Evolutionary conservation across 1,140 invertebrate species (phyloP), one percentile per base, ranked within the genome.

Genomic region (roundworm (Caenorhabditis elegans)): DNA sequence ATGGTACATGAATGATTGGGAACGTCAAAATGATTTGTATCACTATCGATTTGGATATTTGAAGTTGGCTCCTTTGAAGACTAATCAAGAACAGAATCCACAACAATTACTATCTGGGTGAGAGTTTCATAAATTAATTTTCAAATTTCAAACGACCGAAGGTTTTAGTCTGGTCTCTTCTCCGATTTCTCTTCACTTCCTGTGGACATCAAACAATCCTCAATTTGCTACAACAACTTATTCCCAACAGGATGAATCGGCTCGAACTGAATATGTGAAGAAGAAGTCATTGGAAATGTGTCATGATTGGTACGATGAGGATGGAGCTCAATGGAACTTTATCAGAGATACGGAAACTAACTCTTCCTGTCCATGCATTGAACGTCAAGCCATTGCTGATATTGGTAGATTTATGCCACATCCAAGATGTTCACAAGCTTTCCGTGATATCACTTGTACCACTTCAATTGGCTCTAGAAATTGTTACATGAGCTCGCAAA

Each of bases 381-480:
- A 90, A 79, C 78, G 55, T 28, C 88, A 89, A 76, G 88, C 88
- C 3, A 84, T 86, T 77, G 83, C 84, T 36, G 88, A 89, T 79
- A 47, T 89, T 22, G 88, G 88, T n/a, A 70, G 88, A n/a, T 89
- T 90, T 75, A 89, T 89, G 88, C 88, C 88, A 3, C 88, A 89
- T 88, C 88, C 88, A 31, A 83, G 88, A 24, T 89, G 88, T 78
- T 90, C 89, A 22, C 88, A 89, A 77, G 84, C 77, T 26, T 89
- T 89, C 87, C 85, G 88, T 76, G 89, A 89, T 65, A 86, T 89
- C 65, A 89, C 89, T 36, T 89, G 88, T 78, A 90, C 89, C 13
- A 84, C 86, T 19, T 83, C 82, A 22, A 90, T 89, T 70, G 88
- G 88, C 15, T 88, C 88, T 8, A 87, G 86, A 49, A 88, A 88